Conservation (phyloP, 2,888 invertebrate species). For the Pristionchus entomophagus region DNA sequence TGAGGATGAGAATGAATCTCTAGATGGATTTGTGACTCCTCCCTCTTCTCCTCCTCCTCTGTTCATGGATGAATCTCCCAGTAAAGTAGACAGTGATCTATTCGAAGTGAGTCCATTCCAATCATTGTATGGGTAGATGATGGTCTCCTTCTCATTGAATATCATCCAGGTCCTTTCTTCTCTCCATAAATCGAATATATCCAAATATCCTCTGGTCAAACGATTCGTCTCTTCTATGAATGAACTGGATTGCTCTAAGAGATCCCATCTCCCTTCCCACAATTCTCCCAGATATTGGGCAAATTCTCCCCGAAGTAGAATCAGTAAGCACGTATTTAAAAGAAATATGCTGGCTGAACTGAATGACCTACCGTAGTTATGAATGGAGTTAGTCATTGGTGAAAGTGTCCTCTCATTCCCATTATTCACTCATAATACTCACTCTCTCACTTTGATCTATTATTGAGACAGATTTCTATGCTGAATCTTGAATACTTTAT, state of each 20-base stretch:
- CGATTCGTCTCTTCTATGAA: background rate
- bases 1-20: background rate
- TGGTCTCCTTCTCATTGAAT: background rate
- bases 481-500: background rate
- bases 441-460: background rate
- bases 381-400: background rate
- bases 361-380: background rate
- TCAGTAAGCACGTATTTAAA: background rate
- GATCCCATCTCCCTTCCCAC: background rate
- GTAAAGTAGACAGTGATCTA: constrained; percentile 12
- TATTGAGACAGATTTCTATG: background rate
- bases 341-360: background rate
- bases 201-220: background rate
- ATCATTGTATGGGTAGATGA: background rate
- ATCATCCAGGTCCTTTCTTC: background rate
- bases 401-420: too few species aligned
- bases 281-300: background rate
- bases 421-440: background rate
- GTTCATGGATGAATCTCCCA: constrained; percentile 20
- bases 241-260: background rate
- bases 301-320: background rate
- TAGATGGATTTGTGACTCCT: background rate
- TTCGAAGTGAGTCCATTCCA: background rate
- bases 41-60: constrained; percentile 22
- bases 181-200: background rate